Conservation (phyloP, 2,888 invertebrate genomes). For the Apotomis betuletana region DNA sequence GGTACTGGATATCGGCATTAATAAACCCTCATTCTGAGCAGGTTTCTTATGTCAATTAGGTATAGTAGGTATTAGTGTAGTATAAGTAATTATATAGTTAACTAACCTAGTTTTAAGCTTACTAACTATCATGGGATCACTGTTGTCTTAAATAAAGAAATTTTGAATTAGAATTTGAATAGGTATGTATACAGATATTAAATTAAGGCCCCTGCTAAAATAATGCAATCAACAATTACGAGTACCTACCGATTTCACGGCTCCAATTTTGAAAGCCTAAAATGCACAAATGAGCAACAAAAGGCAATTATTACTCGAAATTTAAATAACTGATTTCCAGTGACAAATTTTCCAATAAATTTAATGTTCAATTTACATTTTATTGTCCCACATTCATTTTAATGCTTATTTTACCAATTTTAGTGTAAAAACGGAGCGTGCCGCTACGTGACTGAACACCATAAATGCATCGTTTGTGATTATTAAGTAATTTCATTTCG, state of each 20-base stretch:
- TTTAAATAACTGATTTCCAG: slow-evolving; percentile 32
- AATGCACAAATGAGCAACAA: slow-evolving; percentile 20
- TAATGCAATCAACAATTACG: neutral
- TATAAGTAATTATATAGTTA: no score
- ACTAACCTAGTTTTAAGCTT: no score
- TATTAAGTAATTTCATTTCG: neutral
- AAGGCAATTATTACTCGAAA: slow-evolving; percentile 30
- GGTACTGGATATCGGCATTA: no score
- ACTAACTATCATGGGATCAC: no score
- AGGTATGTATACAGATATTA: neutral
- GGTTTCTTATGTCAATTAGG: no score
- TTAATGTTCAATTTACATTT: slow-evolving; percentile 20
- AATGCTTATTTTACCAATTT: slow-evolving; percentile 2
- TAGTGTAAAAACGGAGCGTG: neutral
- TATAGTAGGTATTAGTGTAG: no score
- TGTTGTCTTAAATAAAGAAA: no score
- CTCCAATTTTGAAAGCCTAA: neutral
- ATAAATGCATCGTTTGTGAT: neutral
- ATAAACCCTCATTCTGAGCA: no score
- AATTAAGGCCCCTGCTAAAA: neutral
- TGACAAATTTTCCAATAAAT: slow-evolving; percentile 15
- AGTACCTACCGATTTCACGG: neutral
- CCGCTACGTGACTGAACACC: neutral
- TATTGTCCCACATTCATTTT: slow-evolving; percentile 10
- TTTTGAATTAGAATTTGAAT: no score